Conservation (phyloP, 2,797 vertebrate genomes). For the Columba guinea region DNA sequence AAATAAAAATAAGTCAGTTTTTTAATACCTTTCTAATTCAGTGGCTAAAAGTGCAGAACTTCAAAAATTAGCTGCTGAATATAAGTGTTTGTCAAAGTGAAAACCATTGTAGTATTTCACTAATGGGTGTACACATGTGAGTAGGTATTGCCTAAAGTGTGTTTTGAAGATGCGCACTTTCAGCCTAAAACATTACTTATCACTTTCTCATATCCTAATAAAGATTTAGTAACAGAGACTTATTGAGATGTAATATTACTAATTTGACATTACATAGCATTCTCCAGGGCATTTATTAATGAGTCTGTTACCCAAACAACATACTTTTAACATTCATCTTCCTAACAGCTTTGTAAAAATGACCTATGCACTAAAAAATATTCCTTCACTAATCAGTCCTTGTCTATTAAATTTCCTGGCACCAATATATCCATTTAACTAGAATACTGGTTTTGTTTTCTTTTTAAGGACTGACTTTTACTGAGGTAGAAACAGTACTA, state of each 20-base stretch:
- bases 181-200: not conserved
- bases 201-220: not conserved
- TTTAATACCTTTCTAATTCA: not conserved
- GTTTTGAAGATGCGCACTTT: not conserved
- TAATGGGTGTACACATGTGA: not conserved
- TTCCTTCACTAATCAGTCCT: not conserved
- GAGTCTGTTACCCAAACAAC: not conserved
- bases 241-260: not conserved
- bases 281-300: not conserved
- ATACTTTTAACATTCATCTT: not conserved
- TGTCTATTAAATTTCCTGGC: not conserved
- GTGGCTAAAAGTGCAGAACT: not conserved
- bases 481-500: not conserved
- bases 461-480: not conserved
- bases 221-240: not conserved
- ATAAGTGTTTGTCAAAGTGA: not conserved
- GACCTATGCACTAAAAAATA: not conserved
- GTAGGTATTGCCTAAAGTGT: not conserved
- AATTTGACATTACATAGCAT: not conserved
- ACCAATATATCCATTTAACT: not conserved
- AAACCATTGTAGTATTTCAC: not conserved
- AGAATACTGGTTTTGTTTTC: fast-evolving
- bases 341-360: not conserved
- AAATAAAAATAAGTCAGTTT: not conserved
- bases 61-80: not conserved